Evolutionary conservation across 2,888 invertebrate species (phyloP), one percentile per base, ranked within the genome.

Genomic region (Hypomecis atomaria): DNA sequence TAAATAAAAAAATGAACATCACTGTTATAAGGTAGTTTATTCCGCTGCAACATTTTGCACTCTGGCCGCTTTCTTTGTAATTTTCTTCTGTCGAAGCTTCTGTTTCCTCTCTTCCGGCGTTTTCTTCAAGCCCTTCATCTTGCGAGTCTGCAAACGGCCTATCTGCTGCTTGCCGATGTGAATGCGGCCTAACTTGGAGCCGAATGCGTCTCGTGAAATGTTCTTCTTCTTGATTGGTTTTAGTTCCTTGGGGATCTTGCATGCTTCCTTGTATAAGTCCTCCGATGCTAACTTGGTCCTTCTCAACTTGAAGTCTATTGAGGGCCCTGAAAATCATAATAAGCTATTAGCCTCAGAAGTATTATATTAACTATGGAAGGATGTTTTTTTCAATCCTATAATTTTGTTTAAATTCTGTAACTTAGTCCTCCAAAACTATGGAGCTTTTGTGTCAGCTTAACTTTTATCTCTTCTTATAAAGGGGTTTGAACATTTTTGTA

Each of bases 81-180:
- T 79, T 77, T 93, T 94, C 74, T 94, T 95, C 71, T 94, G 93
- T 61, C 93, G 86, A 8, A 93, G 85, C 75, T 94, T 93, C 13
- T 93, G 86, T 74, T 95, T 96, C 74, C 92, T 95, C 77, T 97
- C 96, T 65, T 94, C 94, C 0, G 94, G 86, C 0, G 96, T 94
- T 85, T 97, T 97, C 77, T 95, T 96, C 56, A 98, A 89, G 44
- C 97, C 98, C 87, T 98, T 98, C 95, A 98, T 96, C 86, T 98
- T 98, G 66, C 98, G 94, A 4, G 98, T 98, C 84, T 99, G 98
- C 69, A 99, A 89, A 71, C 95, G 96, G 58, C 94, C 93, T 40
- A 99, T 94, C 77, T 98, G 95, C 82, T 99, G 99, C 76, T 95
- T 96, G 72, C 97, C 97, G 93, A 99, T 95, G 88, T 99, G 99